Evolutionary conservation across 2,113 vertebrate genomes (phyloP).

Genomic region (Panthera tigris): DNA sequence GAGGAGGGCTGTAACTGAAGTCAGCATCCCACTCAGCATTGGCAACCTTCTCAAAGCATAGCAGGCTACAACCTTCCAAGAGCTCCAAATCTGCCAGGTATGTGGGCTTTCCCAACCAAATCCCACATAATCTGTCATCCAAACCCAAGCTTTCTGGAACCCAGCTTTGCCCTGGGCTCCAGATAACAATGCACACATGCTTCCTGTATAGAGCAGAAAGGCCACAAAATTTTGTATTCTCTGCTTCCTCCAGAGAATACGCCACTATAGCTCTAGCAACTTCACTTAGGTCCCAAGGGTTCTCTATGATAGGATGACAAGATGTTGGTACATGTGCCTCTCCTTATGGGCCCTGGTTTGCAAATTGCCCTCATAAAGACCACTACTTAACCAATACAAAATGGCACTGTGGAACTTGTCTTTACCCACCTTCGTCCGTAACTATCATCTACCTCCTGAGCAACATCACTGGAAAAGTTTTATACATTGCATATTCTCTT

Average conservation of each 20-base stretch:
- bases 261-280: not conserved
- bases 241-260: not conserved
- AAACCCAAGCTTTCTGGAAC: not conserved
- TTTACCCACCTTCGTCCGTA: not conserved
- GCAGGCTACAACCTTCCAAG: not conserved
- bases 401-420: not conserved
- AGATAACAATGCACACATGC: not conserved
- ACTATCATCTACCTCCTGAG: not conserved
- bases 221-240: not conserved
- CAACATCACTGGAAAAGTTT: not conserved
- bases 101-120: not conserved
- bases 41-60: not conserved
- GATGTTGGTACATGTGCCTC: fast-evolving
- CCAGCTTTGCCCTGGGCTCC: too few species aligned
- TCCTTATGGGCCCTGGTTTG: not conserved
- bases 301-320: not conserved
- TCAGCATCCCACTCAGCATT: not conserved
- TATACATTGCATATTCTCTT: not conserved
- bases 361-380: not conserved
- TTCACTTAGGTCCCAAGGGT: not conserved
- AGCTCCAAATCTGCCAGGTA: not conserved
- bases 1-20: not conserved
- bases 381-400: not conserved
- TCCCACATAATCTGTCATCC: not conserved
- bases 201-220: not conserved